Conservation (phyloP, 2,888 invertebrate species). For the Sicus ferrugineus region DNA sequence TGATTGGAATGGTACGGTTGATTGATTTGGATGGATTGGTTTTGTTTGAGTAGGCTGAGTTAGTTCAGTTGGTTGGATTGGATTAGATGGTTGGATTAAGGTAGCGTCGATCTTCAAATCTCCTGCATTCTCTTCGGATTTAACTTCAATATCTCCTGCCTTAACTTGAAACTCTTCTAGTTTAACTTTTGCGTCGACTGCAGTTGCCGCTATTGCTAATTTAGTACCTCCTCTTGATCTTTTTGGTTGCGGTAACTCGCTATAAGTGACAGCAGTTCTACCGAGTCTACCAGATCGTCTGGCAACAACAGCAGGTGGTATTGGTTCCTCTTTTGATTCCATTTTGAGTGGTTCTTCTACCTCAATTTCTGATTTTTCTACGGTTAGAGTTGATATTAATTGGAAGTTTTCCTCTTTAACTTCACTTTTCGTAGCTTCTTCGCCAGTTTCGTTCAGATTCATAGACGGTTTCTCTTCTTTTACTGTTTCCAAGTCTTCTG, state of each 20-base stretch:
- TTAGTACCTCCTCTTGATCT: slow-evolving; percentile 50
- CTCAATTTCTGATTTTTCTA: slow-evolving; percentile 19
- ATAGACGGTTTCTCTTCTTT: neutral
- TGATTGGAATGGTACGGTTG: too few relatives aligned
- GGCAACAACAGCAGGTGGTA: slow-evolving; percentile 17
- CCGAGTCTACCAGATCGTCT: slow-evolving; percentile 57
- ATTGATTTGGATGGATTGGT: too few relatives aligned
- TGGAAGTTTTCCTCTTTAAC: slow-evolving; percentile 12
- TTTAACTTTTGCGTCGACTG: slow-evolving; percentile 14
- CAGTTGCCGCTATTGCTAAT: slow-evolving; percentile 21
- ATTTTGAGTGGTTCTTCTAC: neutral
- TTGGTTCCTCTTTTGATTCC: neutral
- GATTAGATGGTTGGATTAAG: too few relatives aligned
- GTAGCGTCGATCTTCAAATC: too few relatives aligned
- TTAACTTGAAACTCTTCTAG: slow-evolving; percentile 31
- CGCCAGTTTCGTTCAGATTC: neutral
- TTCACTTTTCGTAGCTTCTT: neutral
- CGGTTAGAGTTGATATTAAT: too few relatives aligned
- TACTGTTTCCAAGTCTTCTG: neutral
- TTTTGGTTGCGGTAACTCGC: slow-evolving; percentile 54
- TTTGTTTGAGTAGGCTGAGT: too few relatives aligned
- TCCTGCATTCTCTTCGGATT: slow-evolving; percentile 24
- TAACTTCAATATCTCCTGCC: slow-evolving; percentile 11
- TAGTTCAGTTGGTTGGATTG: too few relatives aligned
- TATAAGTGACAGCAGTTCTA: slow-evolving; percentile 49